Evolutionary conservation across 1,140 invertebrate genomes (phyloP), one percentile per base, ranked within the genome.

Genomic region (Globodera rostochiensis): DNA sequence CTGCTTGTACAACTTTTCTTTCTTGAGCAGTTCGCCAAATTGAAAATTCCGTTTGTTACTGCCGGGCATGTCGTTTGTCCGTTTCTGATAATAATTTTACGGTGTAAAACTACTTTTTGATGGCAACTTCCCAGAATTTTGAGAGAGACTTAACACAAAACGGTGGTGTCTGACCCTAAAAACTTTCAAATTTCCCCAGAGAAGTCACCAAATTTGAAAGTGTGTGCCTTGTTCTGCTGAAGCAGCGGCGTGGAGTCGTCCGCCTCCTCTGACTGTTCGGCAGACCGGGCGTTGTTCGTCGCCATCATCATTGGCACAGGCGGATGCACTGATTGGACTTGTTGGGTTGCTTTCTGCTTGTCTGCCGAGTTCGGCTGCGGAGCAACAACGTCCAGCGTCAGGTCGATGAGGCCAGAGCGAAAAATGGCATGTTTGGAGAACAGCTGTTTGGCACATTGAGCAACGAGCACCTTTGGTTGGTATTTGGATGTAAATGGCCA

Each of bases 1-100:
- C 91, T 95, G 95, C 79, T 94, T 92, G 90, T 98, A 95, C 88
- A 96, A 96, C 90, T 98, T 98, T 0, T 94, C 94, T 49, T 98
- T 91, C 91, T 93, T 85, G 73, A 90, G 89, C n/a, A 87, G 71
- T 45, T 73, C 77, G 19, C 57, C 47, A 25, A 82, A 45, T 13
- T 60, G 64, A 45, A 71, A 45, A 69, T 70, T 70, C 60, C 73
- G 67, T 25, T 79, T 81, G 49, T 36, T 70, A 21, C 25, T 71
- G 69, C 13, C 46, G 69, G 46, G 19, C 36, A 15, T 15, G 57
- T 6, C 57, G 57, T 64, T 64, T 11, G 57, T 11, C 53, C 15
- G 53, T 53, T 53, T 4, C 53, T 53, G 70, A 50, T 15, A 46
- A 71, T 71, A 15, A 46, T 11, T 46, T 25, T 8, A 46, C 8